These are phyloP conservation scores for Calameuta pallipes DNA, from an alignment of 2,888 invertebrate species.

Conservation along the genomic window DNA sequence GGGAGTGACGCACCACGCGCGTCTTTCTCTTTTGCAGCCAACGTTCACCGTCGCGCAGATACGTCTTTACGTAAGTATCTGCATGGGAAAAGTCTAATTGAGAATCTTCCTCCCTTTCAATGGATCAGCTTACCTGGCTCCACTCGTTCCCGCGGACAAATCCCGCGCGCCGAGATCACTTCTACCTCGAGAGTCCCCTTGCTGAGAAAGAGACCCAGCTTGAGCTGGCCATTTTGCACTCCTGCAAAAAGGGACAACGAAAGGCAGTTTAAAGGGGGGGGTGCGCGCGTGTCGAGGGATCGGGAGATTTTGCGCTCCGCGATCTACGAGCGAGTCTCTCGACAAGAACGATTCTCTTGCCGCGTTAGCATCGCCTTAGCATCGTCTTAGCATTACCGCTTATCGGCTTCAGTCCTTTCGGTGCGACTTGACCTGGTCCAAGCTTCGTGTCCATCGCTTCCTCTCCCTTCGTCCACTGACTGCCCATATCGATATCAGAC, in stretches of 20 bases:
- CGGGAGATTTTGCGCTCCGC: too few species aligned
- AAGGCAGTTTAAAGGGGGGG: too few species aligned
- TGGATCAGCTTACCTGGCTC: conserved; percentile 69
- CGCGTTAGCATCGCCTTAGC: conserved; percentile 7
- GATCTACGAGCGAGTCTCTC: neutral
- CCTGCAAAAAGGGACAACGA: conserved; percentile 43
- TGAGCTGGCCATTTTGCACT: conserved; percentile 83
- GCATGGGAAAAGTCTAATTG: conserved; percentile 54
- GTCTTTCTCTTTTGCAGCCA: conserved; percentile 94
- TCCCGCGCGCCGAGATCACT: conserved; percentile 78
- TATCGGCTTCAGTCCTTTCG: conserved; percentile 77
- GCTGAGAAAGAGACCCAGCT: conserved; percentile 88
- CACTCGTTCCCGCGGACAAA: conserved; percentile 77
- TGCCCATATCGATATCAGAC: conserved; percentile 28
- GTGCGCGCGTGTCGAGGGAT: too few species aligned
- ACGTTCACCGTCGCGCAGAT: conserved; percentile 88
- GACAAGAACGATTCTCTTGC: too few species aligned
- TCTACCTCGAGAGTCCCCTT: conserved; percentile 94
- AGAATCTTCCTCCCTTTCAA: neutral
- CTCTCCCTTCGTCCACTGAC: conserved; percentile 52
- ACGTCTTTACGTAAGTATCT: conserved; percentile 95
- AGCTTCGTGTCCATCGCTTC: conserved; percentile 69
- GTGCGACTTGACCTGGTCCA: conserved; percentile 86
- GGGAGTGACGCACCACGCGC: conserved; percentile 82
- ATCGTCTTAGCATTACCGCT: conserved; percentile 41